Evolutionary conservation across 2,113 vertebrate species (phyloP).

Genomic region (Pelobates fuscus): DNA sequence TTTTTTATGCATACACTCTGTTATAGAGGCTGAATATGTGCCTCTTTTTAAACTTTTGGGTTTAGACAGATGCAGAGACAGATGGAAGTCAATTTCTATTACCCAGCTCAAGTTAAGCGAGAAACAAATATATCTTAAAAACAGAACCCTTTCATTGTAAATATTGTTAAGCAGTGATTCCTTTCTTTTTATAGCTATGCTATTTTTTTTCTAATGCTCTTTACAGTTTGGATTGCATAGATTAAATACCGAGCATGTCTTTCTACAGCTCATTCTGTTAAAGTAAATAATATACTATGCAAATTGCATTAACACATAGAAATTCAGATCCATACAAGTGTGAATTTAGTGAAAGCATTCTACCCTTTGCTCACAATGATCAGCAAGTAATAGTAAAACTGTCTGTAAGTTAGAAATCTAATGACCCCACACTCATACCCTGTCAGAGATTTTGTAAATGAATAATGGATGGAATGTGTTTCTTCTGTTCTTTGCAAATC

Average conservation of each 20-base stretch:
- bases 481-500: not conserved
- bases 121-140: constrained; percentile 15
- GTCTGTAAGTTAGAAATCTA: not conserved
- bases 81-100: constrained; percentile 25
- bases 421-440: not conserved
- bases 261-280: not conserved
- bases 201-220: too few species aligned
- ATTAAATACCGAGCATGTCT: not conserved
- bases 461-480: not conserved
- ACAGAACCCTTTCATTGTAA: not conserved
- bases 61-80: constrained; percentile 7
- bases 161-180: not conserved
- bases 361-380: not conserved
- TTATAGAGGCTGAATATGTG: not conserved
- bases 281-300: not conserved
- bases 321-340: not conserved
- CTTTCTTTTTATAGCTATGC: not conserved
- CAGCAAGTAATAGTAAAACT: not conserved
- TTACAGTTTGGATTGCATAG: too few species aligned
- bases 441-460: not conserved
- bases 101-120: constrained; percentile 14
- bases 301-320: not conserved
- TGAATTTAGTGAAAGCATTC: not conserved
- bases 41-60: constrained; percentile 6
- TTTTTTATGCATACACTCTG: not conserved